Conservation (phyloP, 2,888 invertebrate genomes). For the Hypercompe scribonia region DNA sequence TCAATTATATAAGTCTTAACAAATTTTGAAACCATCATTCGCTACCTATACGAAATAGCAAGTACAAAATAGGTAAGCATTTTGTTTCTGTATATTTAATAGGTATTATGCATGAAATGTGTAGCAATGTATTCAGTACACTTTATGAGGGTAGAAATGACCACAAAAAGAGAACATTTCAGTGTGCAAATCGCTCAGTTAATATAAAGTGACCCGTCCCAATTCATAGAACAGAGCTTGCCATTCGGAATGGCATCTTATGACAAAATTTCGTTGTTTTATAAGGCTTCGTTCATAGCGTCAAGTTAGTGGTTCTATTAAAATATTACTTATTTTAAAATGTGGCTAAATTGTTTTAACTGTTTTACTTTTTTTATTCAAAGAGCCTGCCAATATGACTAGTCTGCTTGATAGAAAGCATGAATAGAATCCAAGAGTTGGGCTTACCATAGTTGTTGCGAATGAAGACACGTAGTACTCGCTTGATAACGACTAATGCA, state of each 20-base stretch:
- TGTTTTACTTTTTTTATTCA: no score
- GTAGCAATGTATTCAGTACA: not conserved
- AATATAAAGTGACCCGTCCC: conserved; percentile 60
- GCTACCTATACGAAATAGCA: not conserved
- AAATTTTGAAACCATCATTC: not conserved
- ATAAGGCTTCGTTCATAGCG: conserved; percentile 45
- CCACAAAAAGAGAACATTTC: conserved; percentile 63
- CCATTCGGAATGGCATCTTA: conserved; percentile 63
- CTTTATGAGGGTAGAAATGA: conserved; percentile 41
- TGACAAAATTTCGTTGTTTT: conserved; percentile 60
- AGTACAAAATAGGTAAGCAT: not conserved
- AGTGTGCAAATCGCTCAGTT: conserved; percentile 59
- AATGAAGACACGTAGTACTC: no score
- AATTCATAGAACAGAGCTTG: conserved; percentile 49
- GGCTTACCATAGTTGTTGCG: no score
- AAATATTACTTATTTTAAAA: no score
- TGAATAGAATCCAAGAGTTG: no score
- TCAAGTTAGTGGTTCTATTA: not conserved
- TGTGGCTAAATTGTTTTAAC: no score
- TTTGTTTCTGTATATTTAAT: not conserved
- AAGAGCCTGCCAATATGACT: no score
- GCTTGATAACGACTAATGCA: no score
- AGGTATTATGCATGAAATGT: not conserved
- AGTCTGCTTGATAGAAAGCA: no score
- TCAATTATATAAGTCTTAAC: no score